Base-by-base conservation (phyloP, 2,888 invertebrate genomes). In the Apamea sordens region DNA sequence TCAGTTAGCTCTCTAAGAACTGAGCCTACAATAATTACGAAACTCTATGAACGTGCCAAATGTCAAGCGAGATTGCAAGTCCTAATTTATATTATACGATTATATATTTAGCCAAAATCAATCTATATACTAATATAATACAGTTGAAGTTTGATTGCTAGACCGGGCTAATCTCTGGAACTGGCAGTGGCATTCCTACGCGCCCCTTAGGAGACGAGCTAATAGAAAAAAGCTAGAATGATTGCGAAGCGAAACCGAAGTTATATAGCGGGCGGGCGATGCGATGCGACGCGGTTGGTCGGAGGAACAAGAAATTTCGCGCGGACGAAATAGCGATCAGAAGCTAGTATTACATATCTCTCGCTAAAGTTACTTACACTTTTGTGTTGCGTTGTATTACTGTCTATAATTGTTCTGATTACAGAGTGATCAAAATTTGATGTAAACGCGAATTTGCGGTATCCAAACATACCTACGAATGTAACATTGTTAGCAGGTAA, bases 1-100 rank as follows among this genome's bases (percentile, higher is more conserved):
- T 50, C 65, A 70, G 50, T 50, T 24, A 53, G 68, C 59, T 44
- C 68, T 36, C 47, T 56, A 15, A 18, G 65, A 74, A 68, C 73
- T 71, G 63, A 53, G 50, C 59, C 44, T 71, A 24, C 21, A 44
- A 68, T 86, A 71, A 77, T 86, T 83, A 77, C 87, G 87, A 84
- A 86, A 84, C 84, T 53, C 15, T 67, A 67, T 59, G 67, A 74
- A 83, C 70, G 56, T 41, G 64, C 75, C 44, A 83, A 84, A 83
- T 83, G 75, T 83, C 86, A 84, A 61, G 6, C 61, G 15, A 41
- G 18, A 64, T 82, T 77, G 73, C 56, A 71, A 76, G 65, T 28
- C 32, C 72, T 69, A 56, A 53, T 74, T 70, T 67, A 53, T 56
- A 63, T 36, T 53, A 56, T 24, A 50, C 47, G 5, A 28, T 50